These are phyloP conservation scores for Vimba vimba DNA, from an alignment of 2,113 vertebrate species.

Conservation along the genomic window DNA sequence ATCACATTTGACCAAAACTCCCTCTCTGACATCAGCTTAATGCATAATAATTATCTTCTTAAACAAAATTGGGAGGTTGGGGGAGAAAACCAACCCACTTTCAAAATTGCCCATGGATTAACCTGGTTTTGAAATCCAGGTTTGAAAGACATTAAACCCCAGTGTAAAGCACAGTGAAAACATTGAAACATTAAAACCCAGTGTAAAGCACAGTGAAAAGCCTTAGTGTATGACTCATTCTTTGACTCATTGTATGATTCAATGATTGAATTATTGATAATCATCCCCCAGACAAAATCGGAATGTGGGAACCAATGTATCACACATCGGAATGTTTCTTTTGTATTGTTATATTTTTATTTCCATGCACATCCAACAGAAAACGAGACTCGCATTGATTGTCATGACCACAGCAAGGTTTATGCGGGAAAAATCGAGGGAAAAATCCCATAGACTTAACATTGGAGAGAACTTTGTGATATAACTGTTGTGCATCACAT, in stretches of 20 bases:
- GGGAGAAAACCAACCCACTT: neutral
- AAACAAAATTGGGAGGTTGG: neutral
- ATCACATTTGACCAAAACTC: constrained; percentile 5
- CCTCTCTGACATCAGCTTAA: neutral
- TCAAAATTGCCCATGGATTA: neutral
- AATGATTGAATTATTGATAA: neutral
- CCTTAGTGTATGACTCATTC: neutral
- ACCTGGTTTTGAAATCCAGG: neutral
- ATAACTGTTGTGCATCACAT: too few species aligned
- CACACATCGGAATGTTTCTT: neutral
- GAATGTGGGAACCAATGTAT: neutral
- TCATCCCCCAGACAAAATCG: neutral
- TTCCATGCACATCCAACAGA: neutral
- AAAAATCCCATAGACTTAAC: too few species aligned
- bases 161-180: neutral
- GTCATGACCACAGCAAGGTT: neutral
- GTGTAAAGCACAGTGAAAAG: neutral
- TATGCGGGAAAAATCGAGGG: neutral
- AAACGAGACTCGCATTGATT: neutral
- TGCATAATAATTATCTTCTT: constrained; percentile 9
- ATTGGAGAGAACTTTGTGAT: too few species aligned
- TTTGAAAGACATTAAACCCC: neutral
- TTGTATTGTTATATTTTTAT: neutral
- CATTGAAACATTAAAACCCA: neutral
- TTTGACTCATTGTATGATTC: constrained; percentile 12